Evolutionary conservation across 2,888 invertebrate species (phyloP).

Genomic region (Adela reaumurella): DNA sequence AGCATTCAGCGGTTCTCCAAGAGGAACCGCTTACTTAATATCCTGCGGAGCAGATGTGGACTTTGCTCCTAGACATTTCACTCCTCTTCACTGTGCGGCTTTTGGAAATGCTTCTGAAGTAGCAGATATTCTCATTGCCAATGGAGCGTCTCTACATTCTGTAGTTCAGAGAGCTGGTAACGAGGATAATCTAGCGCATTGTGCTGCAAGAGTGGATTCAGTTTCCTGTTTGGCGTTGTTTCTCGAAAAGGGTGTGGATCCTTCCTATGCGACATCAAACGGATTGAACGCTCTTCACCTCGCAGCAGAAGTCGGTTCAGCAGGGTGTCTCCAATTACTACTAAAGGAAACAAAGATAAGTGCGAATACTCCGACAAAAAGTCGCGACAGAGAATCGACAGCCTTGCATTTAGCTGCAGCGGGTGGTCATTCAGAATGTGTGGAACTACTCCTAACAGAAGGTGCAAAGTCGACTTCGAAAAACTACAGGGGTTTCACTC

Average conservation of each 20-base stretch:
- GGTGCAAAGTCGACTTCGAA: slow-evolving; percentile 73
- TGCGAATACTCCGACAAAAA: slow-evolving; percentile 66
- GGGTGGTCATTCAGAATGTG: slow-evolving; percentile 78
- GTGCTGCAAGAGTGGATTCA: slow-evolving; percentile 78
- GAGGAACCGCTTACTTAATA: slow-evolving; percentile 66
- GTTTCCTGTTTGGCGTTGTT: slow-evolving; percentile 74
- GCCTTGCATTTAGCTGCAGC: slow-evolving; percentile 85
- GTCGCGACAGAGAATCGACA: slow-evolving; percentile 71
- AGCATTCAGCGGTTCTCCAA: slow-evolving; percentile 71
- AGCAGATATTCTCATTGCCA: slow-evolving; percentile 69
- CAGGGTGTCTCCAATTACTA: slow-evolving; percentile 69
- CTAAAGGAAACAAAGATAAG: slow-evolving; percentile 70
- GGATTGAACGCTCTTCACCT: slow-evolving; percentile 78
- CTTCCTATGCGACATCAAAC: slow-evolving; percentile 69
- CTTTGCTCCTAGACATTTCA: slow-evolving; percentile 66
- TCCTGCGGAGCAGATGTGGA: slow-evolving; percentile 68
- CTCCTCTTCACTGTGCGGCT: slow-evolving; percentile 84
- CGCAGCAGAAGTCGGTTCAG: slow-evolving; percentile 73
- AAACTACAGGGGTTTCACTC: slow-evolving; percentile 77
- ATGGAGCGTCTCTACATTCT: slow-evolving; percentile 65
- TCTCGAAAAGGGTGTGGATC: slow-evolving; percentile 69
- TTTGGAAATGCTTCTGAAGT: slow-evolving; percentile 82
- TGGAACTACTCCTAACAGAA: slow-evolving; percentile 69
- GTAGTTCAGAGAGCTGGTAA: slow-evolving; percentile 65
- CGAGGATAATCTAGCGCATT: slow-evolving; percentile 78